These are phyloP conservation scores for Maniola jurtina DNA, from an alignment of 1,140 invertebrate genomes.

Conservation along the genomic window DNA sequence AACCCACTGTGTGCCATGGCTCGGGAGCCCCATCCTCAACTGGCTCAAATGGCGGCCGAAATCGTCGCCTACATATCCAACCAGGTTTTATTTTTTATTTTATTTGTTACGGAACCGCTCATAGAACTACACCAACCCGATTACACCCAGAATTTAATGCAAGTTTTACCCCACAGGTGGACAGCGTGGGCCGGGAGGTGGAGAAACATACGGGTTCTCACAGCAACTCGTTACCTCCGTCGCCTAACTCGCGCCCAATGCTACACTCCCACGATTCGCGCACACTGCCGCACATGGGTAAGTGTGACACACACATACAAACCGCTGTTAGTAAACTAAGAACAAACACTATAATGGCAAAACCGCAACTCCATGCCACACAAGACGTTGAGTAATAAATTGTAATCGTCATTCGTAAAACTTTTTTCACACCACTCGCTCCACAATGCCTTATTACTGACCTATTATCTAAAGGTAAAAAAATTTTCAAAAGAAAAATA, in stretches of 20 bases:
- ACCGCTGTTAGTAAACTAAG: too few relatives aligned
- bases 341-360: too few relatives aligned
- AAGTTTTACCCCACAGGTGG: slow-evolving; percentile 16
- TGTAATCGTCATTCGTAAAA: too few relatives aligned
- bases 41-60: slow-evolving; percentile 86
- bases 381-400: too few relatives aligned
- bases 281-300: slow-evolving; percentile 44
- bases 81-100: slow-evolving; percentile 79
- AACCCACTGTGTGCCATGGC: slow-evolving; percentile 86
- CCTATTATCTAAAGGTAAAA: too few relatives aligned
- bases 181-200: slow-evolving; percentile 20
- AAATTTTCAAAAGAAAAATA: too few relatives aligned
- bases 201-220: slow-evolving; percentile 9
- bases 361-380: too few relatives aligned
- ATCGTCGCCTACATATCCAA: slow-evolving; percentile 88
- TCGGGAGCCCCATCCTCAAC: slow-evolving; percentile 91
- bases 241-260: slow-evolving; percentile 74
- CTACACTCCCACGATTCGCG: slow-evolving; percentile 37
- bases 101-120: too few relatives aligned
- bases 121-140: too few relatives aligned
- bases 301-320: background rate
- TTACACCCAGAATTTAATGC: background rate
- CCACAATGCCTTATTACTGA: too few relatives aligned
- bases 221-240: slow-evolving; percentile 77
- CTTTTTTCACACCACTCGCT: too few relatives aligned